A percentile compares a stretch with the other conserved stretches of the same genome.
Evolutionary conservation across 2,113 vertebrate genomes (phyloP).

Genomic region (Phodopus roborovskii): DNA sequence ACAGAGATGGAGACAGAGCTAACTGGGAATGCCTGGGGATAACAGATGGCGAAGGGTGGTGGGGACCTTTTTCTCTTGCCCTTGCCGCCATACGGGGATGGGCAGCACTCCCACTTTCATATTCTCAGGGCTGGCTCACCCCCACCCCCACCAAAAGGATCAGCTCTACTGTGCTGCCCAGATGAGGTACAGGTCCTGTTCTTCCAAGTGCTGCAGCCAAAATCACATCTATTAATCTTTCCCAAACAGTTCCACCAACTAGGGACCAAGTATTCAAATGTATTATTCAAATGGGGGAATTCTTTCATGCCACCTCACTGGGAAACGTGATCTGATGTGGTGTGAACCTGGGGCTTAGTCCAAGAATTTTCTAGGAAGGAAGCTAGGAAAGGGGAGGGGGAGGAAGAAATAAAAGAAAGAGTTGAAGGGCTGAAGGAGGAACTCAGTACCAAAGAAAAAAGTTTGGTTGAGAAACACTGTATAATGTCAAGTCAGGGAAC

Average conservation of each 20-base stretch:
- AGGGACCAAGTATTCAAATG: background rate
- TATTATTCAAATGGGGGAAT: background rate
- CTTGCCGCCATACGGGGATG: background rate
- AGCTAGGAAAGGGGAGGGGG: background rate
- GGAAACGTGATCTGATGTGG: background rate
- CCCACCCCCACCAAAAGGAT: background rate
- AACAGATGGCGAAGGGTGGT: background rate
- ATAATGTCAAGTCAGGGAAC: background rate
- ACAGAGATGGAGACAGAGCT: background rate
- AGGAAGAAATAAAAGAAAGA: background rate
- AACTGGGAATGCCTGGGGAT: too few species aligned
- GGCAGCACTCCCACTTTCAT: background rate
- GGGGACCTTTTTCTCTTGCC: background rate
- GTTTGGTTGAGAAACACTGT: fast-evolving
- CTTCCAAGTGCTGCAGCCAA: too few species aligned
- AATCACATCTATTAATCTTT: background rate
- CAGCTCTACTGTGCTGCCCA: background rate
- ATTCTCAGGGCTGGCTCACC: background rate
- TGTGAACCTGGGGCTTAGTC: background rate
- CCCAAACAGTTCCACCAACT: background rate
- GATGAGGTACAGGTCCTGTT: background rate
- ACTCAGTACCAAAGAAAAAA: background rate
- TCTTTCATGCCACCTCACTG: background rate
- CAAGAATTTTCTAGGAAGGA: background rate
- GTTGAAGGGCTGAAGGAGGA: background rate